Evolutionary conservation across 2,797 vertebrate species (phyloP).

Genomic region (Tangara arthus): DNA sequence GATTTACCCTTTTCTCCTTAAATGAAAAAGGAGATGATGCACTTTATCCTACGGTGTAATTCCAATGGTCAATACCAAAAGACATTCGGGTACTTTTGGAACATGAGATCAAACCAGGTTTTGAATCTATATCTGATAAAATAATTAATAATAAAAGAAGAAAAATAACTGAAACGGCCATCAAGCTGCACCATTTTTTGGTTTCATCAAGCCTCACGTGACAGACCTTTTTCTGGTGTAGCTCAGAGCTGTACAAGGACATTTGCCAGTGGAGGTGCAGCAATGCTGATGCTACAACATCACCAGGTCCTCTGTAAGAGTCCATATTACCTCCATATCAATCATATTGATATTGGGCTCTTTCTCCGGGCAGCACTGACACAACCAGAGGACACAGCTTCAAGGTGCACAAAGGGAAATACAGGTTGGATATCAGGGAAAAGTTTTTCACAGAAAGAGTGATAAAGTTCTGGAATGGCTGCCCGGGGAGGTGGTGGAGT

Average conservation of each 20-base stretch:
- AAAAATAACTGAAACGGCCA: neutral
- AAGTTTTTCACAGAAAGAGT: neutral
- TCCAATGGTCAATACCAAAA: neutral
- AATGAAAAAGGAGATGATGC: neutral
- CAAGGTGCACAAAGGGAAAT: neutral
- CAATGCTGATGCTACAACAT: neutral
- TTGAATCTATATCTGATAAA: neutral
- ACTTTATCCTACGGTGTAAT: neutral
- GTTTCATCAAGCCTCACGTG: neutral
- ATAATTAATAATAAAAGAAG: neutral
- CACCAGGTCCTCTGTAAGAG: neutral
- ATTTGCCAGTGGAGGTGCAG: neutral
- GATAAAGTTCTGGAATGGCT: neutral
- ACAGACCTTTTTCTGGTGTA: neutral
- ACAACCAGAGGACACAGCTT: neutral
- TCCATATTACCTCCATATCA: neutral
- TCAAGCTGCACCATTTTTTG: neutral
- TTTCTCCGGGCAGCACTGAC: neutral
- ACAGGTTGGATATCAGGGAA: fast-evolving
- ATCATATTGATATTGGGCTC: neutral
- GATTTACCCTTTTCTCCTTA: neutral
- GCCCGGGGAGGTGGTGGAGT: neutral
- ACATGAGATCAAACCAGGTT: neutral
- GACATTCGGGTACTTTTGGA: neutral
- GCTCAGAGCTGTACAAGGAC: neutral